Conservation (phyloP, 2,113 vertebrate genomes). For the Pseudorhombus dupliciocellatus region DNA sequence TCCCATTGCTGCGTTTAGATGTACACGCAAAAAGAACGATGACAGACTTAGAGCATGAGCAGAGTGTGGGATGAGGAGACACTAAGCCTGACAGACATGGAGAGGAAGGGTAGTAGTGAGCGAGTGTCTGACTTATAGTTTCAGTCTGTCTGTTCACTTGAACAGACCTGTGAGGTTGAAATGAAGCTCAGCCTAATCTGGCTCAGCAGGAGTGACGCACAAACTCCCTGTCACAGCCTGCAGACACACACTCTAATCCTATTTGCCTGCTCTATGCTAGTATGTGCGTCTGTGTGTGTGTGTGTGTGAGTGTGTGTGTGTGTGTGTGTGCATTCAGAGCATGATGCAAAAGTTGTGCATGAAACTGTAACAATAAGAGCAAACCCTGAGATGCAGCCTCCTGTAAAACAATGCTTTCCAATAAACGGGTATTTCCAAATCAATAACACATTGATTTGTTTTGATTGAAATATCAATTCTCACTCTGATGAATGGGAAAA, state of each 20-base stretch:
- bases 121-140: constrained; percentile 19
- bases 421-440: no score
- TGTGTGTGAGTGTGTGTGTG: constrained; percentile 2
- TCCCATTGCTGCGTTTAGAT: constrained; percentile 10
- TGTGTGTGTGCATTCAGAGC: constrained; percentile 18
- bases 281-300: constrained; percentile 11
- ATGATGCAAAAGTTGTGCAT: constrained; percentile 23
- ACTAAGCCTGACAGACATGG: background rate
- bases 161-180: constrained; percentile 50
- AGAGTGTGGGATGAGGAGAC: background rate
- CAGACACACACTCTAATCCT: constrained; percentile 69
- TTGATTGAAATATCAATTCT: no score
- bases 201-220: constrained; percentile 74
- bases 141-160: constrained; percentile 21
- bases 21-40: background rate
- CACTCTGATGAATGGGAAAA: no score
- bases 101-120: constrained; percentile 20
- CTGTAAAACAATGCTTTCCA: no score
- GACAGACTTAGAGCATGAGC: constrained; percentile 9
- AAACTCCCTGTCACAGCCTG: constrained; percentile 45
- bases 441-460: no score
- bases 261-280: constrained; percentile 41
- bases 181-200: constrained; percentile 74
- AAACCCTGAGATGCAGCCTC: no score
- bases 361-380: background rate